phyloP scores from a whole-genome alignment of 2,113 vertebrate genomes.

The Entelurus aequoreus region DNA sequence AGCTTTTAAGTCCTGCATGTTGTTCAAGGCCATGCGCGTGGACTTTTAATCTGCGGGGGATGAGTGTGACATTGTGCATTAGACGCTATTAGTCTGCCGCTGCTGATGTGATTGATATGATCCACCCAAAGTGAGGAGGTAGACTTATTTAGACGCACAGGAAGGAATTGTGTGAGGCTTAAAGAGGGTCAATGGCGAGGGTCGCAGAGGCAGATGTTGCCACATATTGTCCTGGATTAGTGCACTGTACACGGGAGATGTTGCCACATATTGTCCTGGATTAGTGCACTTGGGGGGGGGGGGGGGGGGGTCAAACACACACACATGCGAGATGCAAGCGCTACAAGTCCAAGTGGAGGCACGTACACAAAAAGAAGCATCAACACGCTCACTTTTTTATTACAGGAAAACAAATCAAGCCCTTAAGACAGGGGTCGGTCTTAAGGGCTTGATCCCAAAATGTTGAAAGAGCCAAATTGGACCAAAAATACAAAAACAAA shows the following conservation, averaged over 20 bases:
- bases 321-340: too few relatives aligned
- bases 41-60: constrained; percentile 57
- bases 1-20: constrained; percentile 52
- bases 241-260: constrained; percentile 78
- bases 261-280: constrained; percentile 88
- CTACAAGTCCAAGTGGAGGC: too few relatives aligned
- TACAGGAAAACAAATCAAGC: too few relatives aligned
- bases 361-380: too few relatives aligned
- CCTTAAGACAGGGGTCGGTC: too few relatives aligned
- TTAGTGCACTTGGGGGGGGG: constrained; percentile 52
- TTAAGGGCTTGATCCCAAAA: too few relatives aligned
- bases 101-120: constrained; percentile 63
- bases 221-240: constrained; percentile 88
- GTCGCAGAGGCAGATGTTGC: constrained; percentile 89
- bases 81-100: constrained; percentile 56
- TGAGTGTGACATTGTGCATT: constrained; percentile 66
- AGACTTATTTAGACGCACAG: constrained; percentile 32
- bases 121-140: constrained; percentile 40
- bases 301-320: too few relatives aligned
- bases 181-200: constrained; percentile 82
- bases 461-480: too few relatives aligned
- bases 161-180: constrained; percentile 45
- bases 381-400: too few relatives aligned
- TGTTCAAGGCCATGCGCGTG: constrained; percentile 50
- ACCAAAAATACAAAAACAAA: too few relatives aligned